Evolutionary conservation across 2,888 invertebrate genomes (phyloP), one percentile per base, ranked within the genome.

Genomic region (Cosmorhoe ocellata): DNA sequence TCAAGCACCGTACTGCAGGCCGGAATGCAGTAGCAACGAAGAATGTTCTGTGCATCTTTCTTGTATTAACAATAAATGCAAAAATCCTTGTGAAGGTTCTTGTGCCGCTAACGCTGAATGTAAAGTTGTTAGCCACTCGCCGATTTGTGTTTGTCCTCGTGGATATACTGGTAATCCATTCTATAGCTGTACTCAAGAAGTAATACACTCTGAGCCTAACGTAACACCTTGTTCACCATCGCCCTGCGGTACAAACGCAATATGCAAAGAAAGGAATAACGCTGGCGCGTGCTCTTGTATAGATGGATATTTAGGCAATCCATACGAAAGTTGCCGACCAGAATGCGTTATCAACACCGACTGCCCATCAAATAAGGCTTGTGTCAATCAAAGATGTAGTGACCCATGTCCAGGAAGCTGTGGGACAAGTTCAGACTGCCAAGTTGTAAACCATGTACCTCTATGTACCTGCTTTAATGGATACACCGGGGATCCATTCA

Each of bases 391-490:
- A 63, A 95, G 94, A 77, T 96, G 96, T 68, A 81, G 88, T 41
- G 94, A 96, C 79, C 95, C 96, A 14, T 96, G 96, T 65, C 94
- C 94, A 13, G 95, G 95, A 54, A 94, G 93, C 45, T 96, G 96
- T 74, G 95, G 95, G 3, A 90, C 91, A 56, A 94, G 95, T 74
- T 94, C 95, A 9, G 89, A 92, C 37, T 96, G 96, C 73, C 93
- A 93, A 84, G 94, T 94, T 13, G 91, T 94, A 7, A 94, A 94
- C 62, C 94, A 95, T 77, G 71, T 94, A 59, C 93, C 94, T 36
- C 81, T 92, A 31, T 93, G 95, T 70, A 93, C 92, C 27, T 96
- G 96, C 71, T 71, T 91, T 14, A 81, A 81, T 51, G 94, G 94
- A 14, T 95, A 93, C 69, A 92, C 93, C 9, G 96, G 96, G 34